Evolutionary conservation across 2,888 invertebrate species (phyloP).

Genomic region (Brachypterus glaber): DNA sequence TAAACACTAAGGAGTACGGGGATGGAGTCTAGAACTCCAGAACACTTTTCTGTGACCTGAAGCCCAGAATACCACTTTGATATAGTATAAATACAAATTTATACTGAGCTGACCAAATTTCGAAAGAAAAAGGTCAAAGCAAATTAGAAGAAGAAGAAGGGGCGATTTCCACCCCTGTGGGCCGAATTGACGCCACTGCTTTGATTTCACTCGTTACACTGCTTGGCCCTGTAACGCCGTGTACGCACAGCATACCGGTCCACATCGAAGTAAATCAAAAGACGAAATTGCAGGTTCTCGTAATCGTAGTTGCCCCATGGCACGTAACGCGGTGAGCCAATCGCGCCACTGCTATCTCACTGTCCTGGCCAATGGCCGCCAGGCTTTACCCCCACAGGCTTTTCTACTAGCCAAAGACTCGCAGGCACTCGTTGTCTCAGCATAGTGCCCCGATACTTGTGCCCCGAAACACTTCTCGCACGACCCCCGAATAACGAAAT

Average conservation of each 20-base stretch:
- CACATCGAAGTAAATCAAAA: constrained; percentile 37
- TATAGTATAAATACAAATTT: no score
- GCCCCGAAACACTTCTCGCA: constrained; percentile 22
- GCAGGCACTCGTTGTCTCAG: constrained; percentile 27
- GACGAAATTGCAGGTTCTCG: constrained; percentile 40
- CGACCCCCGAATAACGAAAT: constrained; percentile 12
- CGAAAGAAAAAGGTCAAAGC: no score
- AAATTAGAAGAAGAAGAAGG: no score
- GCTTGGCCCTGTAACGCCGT: constrained; percentile 22
- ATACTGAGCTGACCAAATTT: no score
- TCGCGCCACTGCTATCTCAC: constrained; percentile 34
- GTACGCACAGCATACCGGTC: constrained; percentile 30
- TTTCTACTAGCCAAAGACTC: constrained; percentile 32
- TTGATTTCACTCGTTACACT: constrained; percentile 18
- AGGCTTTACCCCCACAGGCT: constrained; percentile 38
- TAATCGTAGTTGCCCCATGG: constrained; percentile 37
- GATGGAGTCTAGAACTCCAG: no score
- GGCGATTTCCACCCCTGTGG: not conserved
- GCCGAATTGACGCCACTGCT: constrained; percentile 1
- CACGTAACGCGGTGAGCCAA: constrained; percentile 40
- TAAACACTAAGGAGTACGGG: no score
- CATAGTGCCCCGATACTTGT: no score
- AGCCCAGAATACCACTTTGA: no score
- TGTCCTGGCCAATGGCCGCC: constrained; percentile 41
- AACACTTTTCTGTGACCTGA: no score